phyloP scores from a whole-genome alignment of 2,113 vertebrate genomes.

The Ginglymostoma cirratum region DNA sequence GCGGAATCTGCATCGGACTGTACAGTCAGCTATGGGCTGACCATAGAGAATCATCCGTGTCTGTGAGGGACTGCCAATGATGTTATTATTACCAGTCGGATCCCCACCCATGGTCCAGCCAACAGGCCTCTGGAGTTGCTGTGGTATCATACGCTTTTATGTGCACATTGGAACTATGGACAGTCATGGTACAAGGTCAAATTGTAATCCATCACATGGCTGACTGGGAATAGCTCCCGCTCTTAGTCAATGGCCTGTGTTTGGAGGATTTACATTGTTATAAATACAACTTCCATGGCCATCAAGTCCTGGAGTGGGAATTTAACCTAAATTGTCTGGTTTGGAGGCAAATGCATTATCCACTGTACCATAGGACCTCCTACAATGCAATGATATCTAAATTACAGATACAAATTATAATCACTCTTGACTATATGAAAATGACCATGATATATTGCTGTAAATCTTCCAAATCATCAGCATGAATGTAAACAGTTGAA shows the following conservation, averaged over 20 bases:
- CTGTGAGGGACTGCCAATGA: no score
- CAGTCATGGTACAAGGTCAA: neutral
- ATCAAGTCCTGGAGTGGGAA: neutral
- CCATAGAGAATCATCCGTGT: no score
- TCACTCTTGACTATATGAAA: neutral
- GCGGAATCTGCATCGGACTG: no score
- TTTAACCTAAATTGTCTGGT: no score
- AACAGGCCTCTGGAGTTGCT: neutral
- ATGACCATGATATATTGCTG: neutral
- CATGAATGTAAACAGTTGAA: neutral
- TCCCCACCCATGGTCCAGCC: neutral
- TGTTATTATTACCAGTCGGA: no score
- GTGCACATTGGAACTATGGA: neutral
- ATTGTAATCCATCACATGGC: neutral
- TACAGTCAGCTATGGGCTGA: no score
- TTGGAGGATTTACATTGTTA: neutral
- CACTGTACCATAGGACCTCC: neutral
- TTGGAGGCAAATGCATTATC: neutral
- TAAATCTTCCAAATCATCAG: neutral
- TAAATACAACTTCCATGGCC: neutral
- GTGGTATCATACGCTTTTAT: no score
- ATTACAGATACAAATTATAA: neutral
- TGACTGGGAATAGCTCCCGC: neutral
- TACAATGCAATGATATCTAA: neutral
- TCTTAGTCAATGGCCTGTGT: neutral